A percentile compares a stretch with the other conserved stretches of the same genome.
These are phyloP conservation scores for Sarcoramphus papa DNA, from an alignment of 2,797 vertebrate genomes.

Conservation along the genomic window DNA sequence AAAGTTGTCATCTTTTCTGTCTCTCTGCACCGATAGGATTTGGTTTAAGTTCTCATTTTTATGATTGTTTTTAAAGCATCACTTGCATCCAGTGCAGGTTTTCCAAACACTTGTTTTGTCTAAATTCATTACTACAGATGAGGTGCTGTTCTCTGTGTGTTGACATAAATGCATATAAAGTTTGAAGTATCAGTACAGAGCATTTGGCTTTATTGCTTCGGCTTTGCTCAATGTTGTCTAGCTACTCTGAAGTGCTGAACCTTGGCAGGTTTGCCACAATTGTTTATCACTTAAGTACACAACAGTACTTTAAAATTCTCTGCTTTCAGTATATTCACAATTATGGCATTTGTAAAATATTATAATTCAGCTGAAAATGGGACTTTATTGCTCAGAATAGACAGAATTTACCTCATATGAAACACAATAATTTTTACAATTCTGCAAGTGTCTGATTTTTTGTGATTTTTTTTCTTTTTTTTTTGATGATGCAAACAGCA, in stretches of 20 bases:
- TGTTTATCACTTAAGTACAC: not conserved
- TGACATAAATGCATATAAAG: conserved; percentile 17
- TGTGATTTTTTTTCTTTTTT: not conserved
- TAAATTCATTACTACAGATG: not conserved
- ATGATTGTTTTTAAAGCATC: not conserved
- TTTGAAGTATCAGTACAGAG: not conserved
- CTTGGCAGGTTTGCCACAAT: not conserved
- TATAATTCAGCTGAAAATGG: not conserved
- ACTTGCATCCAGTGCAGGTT: not conserved
- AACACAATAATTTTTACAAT: not conserved
- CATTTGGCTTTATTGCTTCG: conserved; percentile 33
- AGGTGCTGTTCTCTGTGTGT: not conserved
- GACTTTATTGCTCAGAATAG: not conserved
- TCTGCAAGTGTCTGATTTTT: not conserved
- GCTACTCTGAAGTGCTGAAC: not conserved
- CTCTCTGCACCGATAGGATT: not conserved
- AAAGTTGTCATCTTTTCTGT: not conserved
- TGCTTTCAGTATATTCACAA: not conserved
- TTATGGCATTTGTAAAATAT: not conserved
- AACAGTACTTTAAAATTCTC: not conserved
- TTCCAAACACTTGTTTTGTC: not conserved
- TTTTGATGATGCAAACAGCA: not conserved
- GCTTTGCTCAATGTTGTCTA: not conserved
- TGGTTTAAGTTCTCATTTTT: not conserved
- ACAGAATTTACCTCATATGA: not conserved